phyloP scores from a whole-genome alignment of 64 coral and sea anemone genomes.

The Orbicella faveolata region DNA sequence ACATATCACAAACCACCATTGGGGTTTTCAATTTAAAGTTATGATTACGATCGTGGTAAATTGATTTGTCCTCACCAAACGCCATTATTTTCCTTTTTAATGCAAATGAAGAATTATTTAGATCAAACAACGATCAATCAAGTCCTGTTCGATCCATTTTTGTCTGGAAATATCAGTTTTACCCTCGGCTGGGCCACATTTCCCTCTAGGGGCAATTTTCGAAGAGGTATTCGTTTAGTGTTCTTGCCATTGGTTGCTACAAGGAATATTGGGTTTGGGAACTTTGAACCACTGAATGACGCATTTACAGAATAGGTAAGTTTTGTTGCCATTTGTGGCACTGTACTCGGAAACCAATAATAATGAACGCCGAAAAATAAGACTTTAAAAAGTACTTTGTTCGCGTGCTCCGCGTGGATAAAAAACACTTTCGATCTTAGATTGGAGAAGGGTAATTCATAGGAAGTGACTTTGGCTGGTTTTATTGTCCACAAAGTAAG shows the following conservation, averaged over 20 bases:
- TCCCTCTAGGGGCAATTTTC: background rate
- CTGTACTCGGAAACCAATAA: background rate
- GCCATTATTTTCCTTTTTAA: constrained; percentile 19
- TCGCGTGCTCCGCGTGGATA: background rate
- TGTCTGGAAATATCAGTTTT: background rate
- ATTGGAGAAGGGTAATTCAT: background rate
- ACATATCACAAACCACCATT: background rate
- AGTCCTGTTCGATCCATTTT: background rate
- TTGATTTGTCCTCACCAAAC: background rate
- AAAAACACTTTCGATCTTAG: background rate
- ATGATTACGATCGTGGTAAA: background rate
- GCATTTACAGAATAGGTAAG: background rate
- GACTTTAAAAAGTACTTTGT: background rate
- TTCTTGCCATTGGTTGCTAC: background rate
- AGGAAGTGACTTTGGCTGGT: background rate
- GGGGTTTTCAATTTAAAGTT: background rate
- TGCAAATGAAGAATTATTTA: constrained; percentile 7
- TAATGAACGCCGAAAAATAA: background rate
- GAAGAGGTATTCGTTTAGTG: background rate
- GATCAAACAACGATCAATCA: background rate
- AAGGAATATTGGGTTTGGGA: background rate
- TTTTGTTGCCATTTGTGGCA: background rate
- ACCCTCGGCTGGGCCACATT: background rate
- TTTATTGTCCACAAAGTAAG: background rate
- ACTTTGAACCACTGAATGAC: background rate